phyloP scores from a whole-genome alignment of 2,797 vertebrate genomes.

The Alfaro cultratus region DNA sequence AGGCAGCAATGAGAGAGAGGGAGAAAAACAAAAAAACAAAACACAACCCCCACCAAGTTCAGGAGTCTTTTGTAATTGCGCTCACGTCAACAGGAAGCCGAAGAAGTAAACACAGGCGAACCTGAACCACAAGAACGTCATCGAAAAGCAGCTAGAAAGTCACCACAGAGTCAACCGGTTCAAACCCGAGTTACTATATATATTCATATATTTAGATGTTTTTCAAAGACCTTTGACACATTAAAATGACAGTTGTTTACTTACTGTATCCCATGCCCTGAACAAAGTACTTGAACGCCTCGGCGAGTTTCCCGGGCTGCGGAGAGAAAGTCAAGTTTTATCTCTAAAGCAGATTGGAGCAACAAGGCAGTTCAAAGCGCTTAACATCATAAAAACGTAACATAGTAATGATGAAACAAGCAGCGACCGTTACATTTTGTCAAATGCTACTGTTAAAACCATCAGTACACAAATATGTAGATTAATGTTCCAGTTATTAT shows the following conservation, averaged over 20 bases:
- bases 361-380: no score
- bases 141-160: slow-evolving; percentile 3
- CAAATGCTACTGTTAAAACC: no score
- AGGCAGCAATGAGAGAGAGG: not conserved
- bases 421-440: no score
- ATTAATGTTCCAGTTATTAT: no score
- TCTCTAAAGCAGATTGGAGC: no score
- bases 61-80: slow-evolving; percentile 40
- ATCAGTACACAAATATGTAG: no score
- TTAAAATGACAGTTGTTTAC: slow-evolving; percentile 47
- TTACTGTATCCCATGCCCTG: slow-evolving; percentile 89
- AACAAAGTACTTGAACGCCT: slow-evolving; percentile 88
- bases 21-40: not conserved
- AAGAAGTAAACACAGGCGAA: slow-evolving; percentile 8
- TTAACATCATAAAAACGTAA: no score
- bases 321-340: slow-evolving; percentile 20
- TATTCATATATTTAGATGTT: slow-evolving; percentile 10
- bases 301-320: slow-evolving; percentile 86
- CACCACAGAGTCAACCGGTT: not conserved
- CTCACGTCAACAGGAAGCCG: slow-evolving; percentile 72
- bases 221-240: slow-evolving; percentile 6
- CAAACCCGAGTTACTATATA: not conserved
- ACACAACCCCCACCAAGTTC: slow-evolving; percentile 30
- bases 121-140: slow-evolving; percentile 66
- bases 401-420: no score